Evolutionary conservation across 2,888 invertebrate genomes (phyloP).

Genomic region (Timema podura): DNA sequence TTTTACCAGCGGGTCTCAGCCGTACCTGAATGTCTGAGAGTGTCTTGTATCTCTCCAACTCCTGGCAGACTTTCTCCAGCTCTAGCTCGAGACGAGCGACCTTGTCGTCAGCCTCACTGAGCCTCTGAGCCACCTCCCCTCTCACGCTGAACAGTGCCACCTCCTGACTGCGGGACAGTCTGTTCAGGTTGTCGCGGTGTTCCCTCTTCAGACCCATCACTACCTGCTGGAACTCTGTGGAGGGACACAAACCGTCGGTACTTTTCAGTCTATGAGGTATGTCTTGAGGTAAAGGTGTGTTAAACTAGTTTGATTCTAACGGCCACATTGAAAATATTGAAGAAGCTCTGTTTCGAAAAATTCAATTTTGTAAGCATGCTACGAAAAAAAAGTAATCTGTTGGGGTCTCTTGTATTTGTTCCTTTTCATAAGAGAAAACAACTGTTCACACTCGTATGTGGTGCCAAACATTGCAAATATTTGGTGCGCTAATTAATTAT

Average conservation of each 20-base stretch:
- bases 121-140: conserved; percentile 43
- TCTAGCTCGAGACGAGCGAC: conserved; percentile 45
- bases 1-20: too few relatives aligned
- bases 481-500: too few relatives aligned
- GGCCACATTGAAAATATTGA: neutral
- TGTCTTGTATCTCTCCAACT: conserved; percentile 57
- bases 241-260: neutral
- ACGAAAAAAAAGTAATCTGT: neutral
- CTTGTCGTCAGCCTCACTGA: conserved; percentile 44
- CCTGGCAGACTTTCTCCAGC: conserved; percentile 43
- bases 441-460: too few relatives aligned
- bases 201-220: conserved; percentile 46
- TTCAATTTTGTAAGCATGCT: neutral
- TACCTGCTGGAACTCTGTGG: conserved; percentile 40
- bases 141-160: conserved; percentile 38
- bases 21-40: conserved; percentile 52
- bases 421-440: too few relatives aligned
- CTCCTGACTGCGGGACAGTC: conserved; percentile 41
- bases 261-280: neutral
- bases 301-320: neutral
- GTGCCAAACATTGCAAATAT: too few relatives aligned
- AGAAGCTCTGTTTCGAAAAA: neutral
- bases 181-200: conserved; percentile 44
- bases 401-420: neutral
- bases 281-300: neutral